Percentiles rank a stretch among this genome's conserved stretches.
These are phyloP conservation scores for Mionectes macconnelli DNA, from an alignment of 2,113 vertebrate genomes.

Conservation along the genomic window DNA sequence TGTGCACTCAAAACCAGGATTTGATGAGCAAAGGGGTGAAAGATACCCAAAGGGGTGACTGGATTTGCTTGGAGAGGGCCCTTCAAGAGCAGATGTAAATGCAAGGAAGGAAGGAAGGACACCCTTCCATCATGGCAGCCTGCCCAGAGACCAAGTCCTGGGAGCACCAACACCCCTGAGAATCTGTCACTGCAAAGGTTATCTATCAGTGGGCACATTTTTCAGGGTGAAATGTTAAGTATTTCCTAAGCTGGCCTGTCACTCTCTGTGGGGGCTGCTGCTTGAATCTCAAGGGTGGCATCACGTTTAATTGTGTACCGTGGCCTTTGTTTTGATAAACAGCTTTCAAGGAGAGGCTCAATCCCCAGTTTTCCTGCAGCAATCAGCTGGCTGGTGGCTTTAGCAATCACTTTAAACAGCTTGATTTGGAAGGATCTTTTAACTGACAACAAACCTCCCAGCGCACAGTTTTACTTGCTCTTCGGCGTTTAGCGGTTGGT, in stretches of 20 bases:
- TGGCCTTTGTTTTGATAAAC: not conserved
- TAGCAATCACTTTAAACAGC: not conserved
- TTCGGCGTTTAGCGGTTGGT: not conserved
- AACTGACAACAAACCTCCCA: not conserved
- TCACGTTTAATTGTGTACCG: fast-evolving
- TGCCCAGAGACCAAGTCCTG: not conserved
- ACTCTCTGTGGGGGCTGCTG: not conserved
- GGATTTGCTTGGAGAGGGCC: not conserved
- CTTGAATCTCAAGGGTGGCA: not conserved
- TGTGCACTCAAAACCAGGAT: not conserved
- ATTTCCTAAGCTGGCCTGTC: not conserved
- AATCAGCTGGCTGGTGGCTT: not conserved
- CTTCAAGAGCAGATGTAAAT: not conserved
- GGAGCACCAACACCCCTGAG: not conserved
- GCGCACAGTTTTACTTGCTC: not conserved
- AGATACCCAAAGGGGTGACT: not conserved
- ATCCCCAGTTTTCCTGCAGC: not conserved
- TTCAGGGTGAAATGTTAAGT: not conserved
- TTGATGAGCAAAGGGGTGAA: not conserved
- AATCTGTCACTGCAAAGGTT: not conserved
- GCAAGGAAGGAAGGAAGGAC: not conserved
- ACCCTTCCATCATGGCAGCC: not conserved
- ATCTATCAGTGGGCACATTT: not conserved
- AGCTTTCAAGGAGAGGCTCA: not conserved
- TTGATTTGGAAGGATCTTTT: not conserved